Evolutionary conservation across 2,113 vertebrate species (phyloP).

Genomic region (Istiophorus platypterus): DNA sequence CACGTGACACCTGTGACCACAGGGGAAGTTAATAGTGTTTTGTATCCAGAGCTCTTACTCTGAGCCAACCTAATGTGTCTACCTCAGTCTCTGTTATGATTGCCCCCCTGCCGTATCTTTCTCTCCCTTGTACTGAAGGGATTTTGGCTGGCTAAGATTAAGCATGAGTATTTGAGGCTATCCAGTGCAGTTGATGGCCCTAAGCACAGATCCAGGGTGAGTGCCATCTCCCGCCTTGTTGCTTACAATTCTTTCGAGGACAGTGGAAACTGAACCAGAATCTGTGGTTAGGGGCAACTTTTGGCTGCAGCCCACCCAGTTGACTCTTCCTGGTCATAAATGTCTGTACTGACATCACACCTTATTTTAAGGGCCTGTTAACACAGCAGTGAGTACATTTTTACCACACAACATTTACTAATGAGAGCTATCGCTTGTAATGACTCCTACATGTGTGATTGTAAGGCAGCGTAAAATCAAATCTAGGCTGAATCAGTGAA

Average conservation of each 20-base stretch:
- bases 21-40: slow-evolving; percentile 68
- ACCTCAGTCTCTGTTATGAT: slow-evolving; percentile 89
- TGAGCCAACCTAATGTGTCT: slow-evolving; percentile 87
- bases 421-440: slow-evolving; percentile 57
- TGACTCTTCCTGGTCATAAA: slow-evolving; percentile 74
- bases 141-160: slow-evolving; percentile 74
- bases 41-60: slow-evolving; percentile 78
- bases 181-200: slow-evolving; percentile 56
- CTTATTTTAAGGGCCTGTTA: slow-evolving; percentile 83
- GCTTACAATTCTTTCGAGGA: slow-evolving; percentile 31
- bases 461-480: slow-evolving; percentile 33
- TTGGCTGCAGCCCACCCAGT: slow-evolving; percentile 76
- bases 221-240: slow-evolving; percentile 48
- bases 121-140: slow-evolving; percentile 74
- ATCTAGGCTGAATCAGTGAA: slow-evolving; percentile 38
- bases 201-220: slow-evolving; percentile 66
- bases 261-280: slow-evolving; percentile 61
- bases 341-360: slow-evolving; percentile 75
- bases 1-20: slow-evolving; percentile 67
- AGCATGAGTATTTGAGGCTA: slow-evolving; percentile 64
- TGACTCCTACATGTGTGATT: slow-evolving; percentile 61
- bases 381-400: slow-evolving; percentile 65
- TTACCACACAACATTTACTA: slow-evolving; percentile 67
- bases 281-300: slow-evolving; percentile 71
- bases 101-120: slow-evolving; percentile 70